Conservation (phyloP, 2,888 invertebrate species). For the Cordylochernes scorpioides region DNA sequence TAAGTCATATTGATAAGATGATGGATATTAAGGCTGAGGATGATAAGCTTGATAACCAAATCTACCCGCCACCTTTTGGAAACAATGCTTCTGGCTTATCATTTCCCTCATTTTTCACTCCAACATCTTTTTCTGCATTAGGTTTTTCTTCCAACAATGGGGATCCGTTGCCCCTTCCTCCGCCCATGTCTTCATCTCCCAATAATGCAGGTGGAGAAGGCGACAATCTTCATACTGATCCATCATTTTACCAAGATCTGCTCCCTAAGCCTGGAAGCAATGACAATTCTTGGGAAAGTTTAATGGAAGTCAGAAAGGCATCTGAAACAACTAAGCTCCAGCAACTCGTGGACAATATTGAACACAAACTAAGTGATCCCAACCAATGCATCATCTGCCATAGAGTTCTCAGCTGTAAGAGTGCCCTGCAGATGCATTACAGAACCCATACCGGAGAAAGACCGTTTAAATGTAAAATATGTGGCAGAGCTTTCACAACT, state of each 20-base stretch:
- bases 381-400: conserved; percentile 96
- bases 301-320: conserved; percentile 83
- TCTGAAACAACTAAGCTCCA: conserved; percentile 89
- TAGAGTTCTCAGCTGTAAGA: conserved; percentile 79
- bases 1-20: too few species aligned
- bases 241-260: conserved; percentile 45
- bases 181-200: conserved; percentile 7
- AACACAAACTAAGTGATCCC: conserved; percentile 68
- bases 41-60: neutral
- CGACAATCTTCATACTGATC: conserved; percentile 46
- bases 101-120: conserved; percentile 2
- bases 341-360: conserved; percentile 85
- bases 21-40: neutral
- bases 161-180: conserved; percentile 26
- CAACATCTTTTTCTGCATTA: conserved; percentile 1
- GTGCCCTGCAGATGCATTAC: conserved; percentile 90
- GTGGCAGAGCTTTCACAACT: conserved; percentile 85
- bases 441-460: conserved; percentile 82
- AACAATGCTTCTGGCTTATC: conserved; percentile 1
- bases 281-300: conserved; percentile 82
- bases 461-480: conserved; percentile 85
- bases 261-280: conserved; percentile 38
- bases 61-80: neutral
- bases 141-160: conserved; percentile 16
- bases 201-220: conserved; percentile 22